Percentiles rank a stretch among this genome's conserved stretches.
These are phyloP conservation scores for Cheilosia soror DNA, from an alignment of 2,888 invertebrate genomes.

Conservation along the genomic window DNA sequence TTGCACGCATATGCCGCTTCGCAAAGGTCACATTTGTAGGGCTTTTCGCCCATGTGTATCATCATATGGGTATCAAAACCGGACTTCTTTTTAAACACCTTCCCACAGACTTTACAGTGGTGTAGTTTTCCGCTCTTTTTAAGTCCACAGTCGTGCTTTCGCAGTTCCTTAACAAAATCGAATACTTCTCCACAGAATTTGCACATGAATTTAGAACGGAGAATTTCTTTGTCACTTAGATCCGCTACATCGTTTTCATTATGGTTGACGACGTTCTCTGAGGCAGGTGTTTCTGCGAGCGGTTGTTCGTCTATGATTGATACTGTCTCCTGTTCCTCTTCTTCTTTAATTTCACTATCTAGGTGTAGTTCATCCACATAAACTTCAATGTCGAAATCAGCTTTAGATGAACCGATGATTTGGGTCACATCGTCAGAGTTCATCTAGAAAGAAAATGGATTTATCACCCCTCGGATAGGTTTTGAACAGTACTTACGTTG, in stretches of 20 bases:
- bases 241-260: constrained; percentile 17
- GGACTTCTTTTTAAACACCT: constrained; percentile 71
- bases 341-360: neutral
- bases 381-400: constrained; percentile 18
- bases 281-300: neutral
- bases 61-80: constrained; percentile 66
- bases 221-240: constrained; percentile 50
- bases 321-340: neutral
- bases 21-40: constrained; percentile 71
- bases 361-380: constrained; percentile 7
- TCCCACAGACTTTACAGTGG: constrained; percentile 61
- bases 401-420: neutral
- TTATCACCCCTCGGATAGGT: neutral
- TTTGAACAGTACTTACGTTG: constrained; percentile 12
- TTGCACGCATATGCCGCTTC: constrained; percentile 65
- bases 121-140: constrained; percentile 40
- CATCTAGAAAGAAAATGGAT: neutral
- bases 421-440: constrained; percentile 4
- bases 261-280: neutral
- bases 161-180: constrained; percentile 47
- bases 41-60: constrained; percentile 69
- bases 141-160: constrained; percentile 52
- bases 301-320: neutral
- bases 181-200: constrained; percentile 66
- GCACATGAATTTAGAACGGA: constrained; percentile 51